These are phyloP conservation scores for Pseudomyrmex concolor DNA, from an alignment of 1,140 invertebrate genomes.

Conservation along the genomic window DNA sequence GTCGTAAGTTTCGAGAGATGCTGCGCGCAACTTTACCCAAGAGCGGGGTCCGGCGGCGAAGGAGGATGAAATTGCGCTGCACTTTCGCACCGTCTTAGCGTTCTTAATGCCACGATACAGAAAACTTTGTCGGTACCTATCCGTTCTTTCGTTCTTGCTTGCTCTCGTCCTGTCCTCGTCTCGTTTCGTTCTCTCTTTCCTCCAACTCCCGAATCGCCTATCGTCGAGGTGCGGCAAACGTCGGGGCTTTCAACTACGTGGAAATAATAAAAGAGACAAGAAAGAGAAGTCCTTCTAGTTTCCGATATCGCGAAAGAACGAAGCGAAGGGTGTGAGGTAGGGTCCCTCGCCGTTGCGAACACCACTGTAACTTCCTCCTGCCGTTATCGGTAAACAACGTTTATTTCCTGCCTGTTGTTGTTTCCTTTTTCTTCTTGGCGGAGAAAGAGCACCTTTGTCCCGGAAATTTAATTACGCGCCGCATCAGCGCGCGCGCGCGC, in stretches of 20 bases:
- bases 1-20: conserved; percentile 46
- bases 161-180: conserved; percentile 9
- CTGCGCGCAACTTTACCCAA: conserved; percentile 20
- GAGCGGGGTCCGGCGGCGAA: background rate
- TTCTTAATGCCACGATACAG: conserved; percentile 62
- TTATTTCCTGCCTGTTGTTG: conserved; percentile 28
- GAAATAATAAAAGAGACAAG: conserved; percentile 72
- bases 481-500: conserved; percentile 34
- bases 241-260: conserved; percentile 63
- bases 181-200: background rate
- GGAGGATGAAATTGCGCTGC: conserved; percentile 65
- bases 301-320: conserved; percentile 60
- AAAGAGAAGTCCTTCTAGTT: conserved; percentile 42
- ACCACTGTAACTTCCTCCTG: conserved; percentile 62
- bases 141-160: conserved; percentile 35
- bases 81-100: conserved; percentile 64
- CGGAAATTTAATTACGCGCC: conserved; percentile 59
- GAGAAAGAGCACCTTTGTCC: conserved; percentile 36
- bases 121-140: conserved; percentile 53
- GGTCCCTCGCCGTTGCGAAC: conserved; percentile 7
- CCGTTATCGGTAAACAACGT: conserved; percentile 73
- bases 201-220: conserved; percentile 17
- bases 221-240: conserved; percentile 14
- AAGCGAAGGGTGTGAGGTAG: conserved; percentile 21
- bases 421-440: conserved; percentile 41